These are phyloP conservation scores for Origma solitaria DNA, from an alignment of 2,113 vertebrate genomes.

Conservation along the genomic window DNA sequence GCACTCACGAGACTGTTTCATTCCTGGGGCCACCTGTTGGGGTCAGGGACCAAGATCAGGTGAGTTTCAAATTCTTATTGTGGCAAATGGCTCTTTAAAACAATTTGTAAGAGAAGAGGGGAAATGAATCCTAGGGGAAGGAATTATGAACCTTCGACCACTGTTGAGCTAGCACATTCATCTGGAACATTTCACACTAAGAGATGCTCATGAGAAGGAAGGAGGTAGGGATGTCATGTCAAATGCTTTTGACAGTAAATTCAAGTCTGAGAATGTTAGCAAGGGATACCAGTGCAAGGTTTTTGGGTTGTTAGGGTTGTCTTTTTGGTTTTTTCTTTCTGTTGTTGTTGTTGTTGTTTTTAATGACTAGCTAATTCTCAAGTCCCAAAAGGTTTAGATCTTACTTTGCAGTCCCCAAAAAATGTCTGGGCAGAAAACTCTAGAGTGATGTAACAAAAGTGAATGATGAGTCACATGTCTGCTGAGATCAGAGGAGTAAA, in stretches of 20 bases:
- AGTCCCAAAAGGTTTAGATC: constrained; percentile 72
- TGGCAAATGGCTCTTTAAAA: constrained; percentile 70
- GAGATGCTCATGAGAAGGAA: neutral
- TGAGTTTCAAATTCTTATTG: constrained; percentile 74
- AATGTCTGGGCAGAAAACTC: constrained; percentile 58
- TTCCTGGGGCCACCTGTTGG: constrained; percentile 73
- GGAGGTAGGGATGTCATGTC: constrained; percentile 29
- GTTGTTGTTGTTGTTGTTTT: constrained; percentile 53
- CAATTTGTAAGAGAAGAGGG: constrained; percentile 61
- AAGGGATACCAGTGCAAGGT: constrained; percentile 10
- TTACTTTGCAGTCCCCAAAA: constrained; percentile 73
- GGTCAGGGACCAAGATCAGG: constrained; percentile 74
- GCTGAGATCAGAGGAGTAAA: constrained; percentile 27
- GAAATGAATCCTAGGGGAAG: constrained; percentile 47
- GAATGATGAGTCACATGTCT: neutral
- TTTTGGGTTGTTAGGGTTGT: constrained; percentile 59
- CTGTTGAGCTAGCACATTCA: constrained; percentile 7
- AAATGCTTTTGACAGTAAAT: neutral
- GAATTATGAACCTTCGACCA: neutral
- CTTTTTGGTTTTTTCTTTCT: constrained; percentile 27
- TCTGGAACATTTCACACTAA: neutral
- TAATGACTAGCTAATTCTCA: constrained; percentile 48
- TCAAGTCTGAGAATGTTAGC: neutral
- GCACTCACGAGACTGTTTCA: constrained; percentile 74
- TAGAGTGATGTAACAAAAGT: constrained; percentile 11